Evolutionary conservation across 1,140 invertebrate species (phyloP).

Genomic region (Rhyacophila brunnea): DNA sequence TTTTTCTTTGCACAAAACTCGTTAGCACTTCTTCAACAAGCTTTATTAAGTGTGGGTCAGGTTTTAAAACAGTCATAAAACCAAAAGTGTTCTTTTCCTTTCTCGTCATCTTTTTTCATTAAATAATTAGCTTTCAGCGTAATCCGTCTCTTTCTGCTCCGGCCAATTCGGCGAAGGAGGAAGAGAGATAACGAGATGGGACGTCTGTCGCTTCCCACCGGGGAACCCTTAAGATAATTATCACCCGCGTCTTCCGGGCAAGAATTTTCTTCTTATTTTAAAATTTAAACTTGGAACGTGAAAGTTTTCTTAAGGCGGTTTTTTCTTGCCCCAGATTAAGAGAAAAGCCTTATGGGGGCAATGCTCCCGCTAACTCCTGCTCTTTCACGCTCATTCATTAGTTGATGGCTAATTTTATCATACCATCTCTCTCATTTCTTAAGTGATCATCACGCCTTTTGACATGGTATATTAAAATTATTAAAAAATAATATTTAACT

Average conservation of each 20-base stretch:
- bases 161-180: background rate
- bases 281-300: constrained; percentile 32
- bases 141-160: constrained; percentile 8
- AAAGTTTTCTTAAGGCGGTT: constrained; percentile 28
- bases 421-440: constrained; percentile 8
- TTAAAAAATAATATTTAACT: no score
- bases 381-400: constrained; percentile 29
- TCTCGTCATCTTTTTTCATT: constrained; percentile 28
- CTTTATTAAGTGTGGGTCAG: constrained; percentile 20
- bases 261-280: constrained; percentile 28
- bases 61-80: constrained; percentile 24
- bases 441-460: background rate
- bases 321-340: constrained; percentile 28
- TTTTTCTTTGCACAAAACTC: background rate
- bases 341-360: constrained; percentile 12
- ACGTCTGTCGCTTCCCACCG: no score
- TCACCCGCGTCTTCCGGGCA: constrained; percentile 15
- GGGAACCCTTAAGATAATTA: constrained; percentile 28
- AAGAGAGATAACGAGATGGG: background rate
- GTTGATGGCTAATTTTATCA: background rate
- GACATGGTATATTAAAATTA: no score
- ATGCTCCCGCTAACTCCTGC: constrained; percentile 20
- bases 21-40: constrained; percentile 1
- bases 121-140: constrained; percentile 29
- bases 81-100: constrained; percentile 14